phyloP scores from a whole-genome alignment of 2,888 invertebrate species.

The Hirtodrosophila histrioides region DNA sequence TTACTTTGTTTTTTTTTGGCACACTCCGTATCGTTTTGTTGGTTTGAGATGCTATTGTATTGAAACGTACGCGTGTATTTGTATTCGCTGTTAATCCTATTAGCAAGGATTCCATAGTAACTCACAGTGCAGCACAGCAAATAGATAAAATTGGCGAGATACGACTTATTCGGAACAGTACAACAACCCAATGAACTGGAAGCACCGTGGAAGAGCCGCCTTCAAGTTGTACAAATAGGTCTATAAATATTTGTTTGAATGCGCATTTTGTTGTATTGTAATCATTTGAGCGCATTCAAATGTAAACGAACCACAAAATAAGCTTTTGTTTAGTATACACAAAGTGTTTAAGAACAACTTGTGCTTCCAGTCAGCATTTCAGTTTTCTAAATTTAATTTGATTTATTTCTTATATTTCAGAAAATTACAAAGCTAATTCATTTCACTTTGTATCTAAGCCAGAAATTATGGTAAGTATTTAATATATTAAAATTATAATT shows the following conservation, averaged over 20 bases:
- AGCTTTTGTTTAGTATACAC: conserved; percentile 9
- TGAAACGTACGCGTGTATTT: conserved; percentile 12
- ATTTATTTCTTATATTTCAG: too few species aligned
- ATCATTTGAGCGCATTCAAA: conserved; percentile 55
- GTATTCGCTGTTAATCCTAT: conserved; percentile 62
- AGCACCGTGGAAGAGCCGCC: conserved; percentile 7
- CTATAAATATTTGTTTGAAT: conserved; percentile 50
- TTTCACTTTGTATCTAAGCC: too few species aligned
- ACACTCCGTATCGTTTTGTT: conserved; percentile 10
- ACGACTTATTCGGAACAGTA: conserved; percentile 27
- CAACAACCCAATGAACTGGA: conserved; percentile 59
- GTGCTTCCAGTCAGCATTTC: neutral
- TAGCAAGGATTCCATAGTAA: conserved; percentile 42
- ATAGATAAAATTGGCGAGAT: conserved; percentile 35
- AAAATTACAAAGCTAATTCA: too few species aligned
- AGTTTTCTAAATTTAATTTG: neutral
- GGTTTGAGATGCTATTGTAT: conserved; percentile 39
- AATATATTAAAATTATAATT: too few species aligned
- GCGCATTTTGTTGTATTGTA: conserved; percentile 25
- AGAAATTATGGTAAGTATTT: too few species aligned
- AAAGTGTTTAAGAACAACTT: conserved; percentile 8
- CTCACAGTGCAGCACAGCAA: conserved; percentile 17
- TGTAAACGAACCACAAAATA: conserved; percentile 50
- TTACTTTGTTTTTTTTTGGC: conserved; percentile 12
- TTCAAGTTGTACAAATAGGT: conserved; percentile 35